Evolutionary conservation across 2,113 vertebrate species (phyloP).

Genomic region (Chlamydotis undulata): DNA sequence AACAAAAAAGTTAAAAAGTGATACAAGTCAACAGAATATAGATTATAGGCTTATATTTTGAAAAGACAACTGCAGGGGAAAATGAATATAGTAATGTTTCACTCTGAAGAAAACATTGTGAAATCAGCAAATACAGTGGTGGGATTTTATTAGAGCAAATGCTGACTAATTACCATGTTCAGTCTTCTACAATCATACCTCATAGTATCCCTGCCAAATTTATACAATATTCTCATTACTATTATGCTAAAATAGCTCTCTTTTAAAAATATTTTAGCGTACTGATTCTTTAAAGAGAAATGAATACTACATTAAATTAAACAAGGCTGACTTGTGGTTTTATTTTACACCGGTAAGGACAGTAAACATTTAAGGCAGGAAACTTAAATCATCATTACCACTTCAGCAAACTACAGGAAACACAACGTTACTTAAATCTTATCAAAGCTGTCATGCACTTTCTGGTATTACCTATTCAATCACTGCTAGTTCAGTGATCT

Average conservation of each 20-base stretch:
- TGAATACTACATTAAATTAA: background rate
- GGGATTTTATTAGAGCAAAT: background rate
- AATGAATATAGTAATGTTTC: background rate
- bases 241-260: background rate
- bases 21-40: background rate
- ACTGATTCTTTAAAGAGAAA: background rate
- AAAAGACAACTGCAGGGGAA: background rate
- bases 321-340: background rate
- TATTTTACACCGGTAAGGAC: background rate
- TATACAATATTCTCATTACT: background rate
- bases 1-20: background rate
- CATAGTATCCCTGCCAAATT: background rate
- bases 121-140: background rate
- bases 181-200: background rate
- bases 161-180: background rate
- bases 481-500: slow-evolving; percentile 1
- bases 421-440: background rate
- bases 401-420: background rate
- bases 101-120: background rate
- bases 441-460: background rate
- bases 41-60: background rate
- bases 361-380: background rate
- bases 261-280: background rate
- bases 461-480: background rate
- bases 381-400: background rate